Base-by-base conservation (phyloP, 2,888 invertebrate genomes). In the Cactoblastis cactorum region DNA sequence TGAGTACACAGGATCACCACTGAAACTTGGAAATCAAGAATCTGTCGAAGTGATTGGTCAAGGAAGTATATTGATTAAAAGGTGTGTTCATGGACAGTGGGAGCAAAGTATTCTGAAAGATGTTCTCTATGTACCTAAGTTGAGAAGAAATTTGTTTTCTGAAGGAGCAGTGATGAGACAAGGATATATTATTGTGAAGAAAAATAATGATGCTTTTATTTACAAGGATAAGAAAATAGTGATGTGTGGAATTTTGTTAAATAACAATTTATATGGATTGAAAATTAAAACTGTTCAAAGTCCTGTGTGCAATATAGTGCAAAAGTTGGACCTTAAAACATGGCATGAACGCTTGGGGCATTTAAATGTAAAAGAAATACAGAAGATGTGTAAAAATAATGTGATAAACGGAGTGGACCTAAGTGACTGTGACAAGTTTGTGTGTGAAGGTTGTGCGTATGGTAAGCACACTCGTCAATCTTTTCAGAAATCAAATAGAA, bases 391-490 rank as follows among this genome's bases (percentile, higher is more conserved):
- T 49, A 43, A 8, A 17, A 17, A 41, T 4, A n/a, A 19, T n/a
- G 19, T 24, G 1, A n/a, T 41, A 2, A 11, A 2, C 1, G 19
- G 19, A 11, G 1, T 39, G 22, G 18, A 28, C 8, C 28, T 28
- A 9, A 28, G 1, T 9, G 8, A 28, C 8, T 28, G 28, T 28
- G 28, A 28, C 28, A 28, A 35, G 14, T 24, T 41, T 24, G 18
- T 24, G 2, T 24, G 41, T 41, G 41, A 41, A 4, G 41, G 22
- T 4, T 41, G 41, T 12, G 4, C 3, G 1, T 41, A 41, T 41
- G 41, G 41, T 2, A 3, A 11, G 8, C 15, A 45, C 18, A 53
- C 65, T 70, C 14, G 0, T 4, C 9, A 6, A 1, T 11, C 37
- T 9, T 37, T 37, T 9, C 17, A 17, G 14, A 37, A 37, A 17